Base-by-base conservation (phyloP, 2,797 vertebrate genomes). In the Chrosomus eos region DNA sequence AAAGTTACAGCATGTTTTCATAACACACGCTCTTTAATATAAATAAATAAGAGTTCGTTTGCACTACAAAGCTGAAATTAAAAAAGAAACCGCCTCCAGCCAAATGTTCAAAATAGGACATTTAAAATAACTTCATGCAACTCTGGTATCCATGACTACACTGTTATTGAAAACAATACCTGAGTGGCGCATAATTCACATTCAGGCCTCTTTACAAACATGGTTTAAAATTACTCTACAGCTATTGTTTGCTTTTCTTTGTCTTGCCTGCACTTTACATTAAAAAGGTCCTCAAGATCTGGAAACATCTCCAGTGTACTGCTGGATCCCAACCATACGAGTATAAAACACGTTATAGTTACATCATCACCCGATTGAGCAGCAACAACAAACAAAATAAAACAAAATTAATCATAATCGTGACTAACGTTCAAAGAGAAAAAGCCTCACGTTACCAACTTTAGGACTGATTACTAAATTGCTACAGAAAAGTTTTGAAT, bases 91-190 rank as follows among this genome's bases (percentile, higher is more conserved):
- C 7, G 81, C 75, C 55, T 71, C 38, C 16, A 64, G 38, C 33
- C 51, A 28, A 72, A 31, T 38, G 9, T 53, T 66, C 19, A 68
- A 23, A 77, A 23, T n/a, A 28, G 58, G 73, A 79, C 71, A 71
- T 67, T 75, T 51, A 40, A 79, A 87, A 79, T 75, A 72, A 84
- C 87, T 92, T 86, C 88, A 91, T 85, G 87, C 90, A 89, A 90
- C 90, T 92, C 89, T 45, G 87, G 92, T 94, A 95, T 93, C 96
- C 93, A 95, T 94, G 94, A 93, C 91, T 93, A 95, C 94, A 92
- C 84, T 95, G 95, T 95, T 96, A 94, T 90, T 95, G 93, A 96
- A 96, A 96, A 97, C 94, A 97, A 94, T 93, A 95, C 94, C 94
- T 92, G 91, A 94, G 94, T 88, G 90, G 85, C 93, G 94, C 86